A percentile compares a stretch with the other conserved stretches of the same genome.
Evolutionary conservation across 2,113 vertebrate genomes (phyloP).

Genomic region (Cyanoramphus novaezelandiae): DNA sequence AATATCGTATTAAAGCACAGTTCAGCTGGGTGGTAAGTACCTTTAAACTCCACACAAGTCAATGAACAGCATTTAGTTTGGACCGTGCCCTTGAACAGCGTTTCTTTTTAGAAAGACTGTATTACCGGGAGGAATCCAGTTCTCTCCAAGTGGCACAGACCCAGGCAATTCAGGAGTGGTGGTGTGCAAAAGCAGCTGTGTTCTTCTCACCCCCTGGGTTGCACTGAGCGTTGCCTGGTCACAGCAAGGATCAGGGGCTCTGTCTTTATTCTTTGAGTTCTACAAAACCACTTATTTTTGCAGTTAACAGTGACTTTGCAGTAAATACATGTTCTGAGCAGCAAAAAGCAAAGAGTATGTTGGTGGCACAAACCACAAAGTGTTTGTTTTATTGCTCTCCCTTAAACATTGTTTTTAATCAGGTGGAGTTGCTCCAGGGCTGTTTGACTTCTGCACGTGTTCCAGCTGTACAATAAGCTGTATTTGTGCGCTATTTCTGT

Average conservation of each 20-base stretch:
- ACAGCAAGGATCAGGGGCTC: constrained; percentile 16
- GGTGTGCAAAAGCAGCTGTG: constrained; percentile 1
- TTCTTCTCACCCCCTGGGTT: constrained; percentile 5
- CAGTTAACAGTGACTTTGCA: constrained; percentile 25
- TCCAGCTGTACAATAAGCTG: constrained; percentile 33
- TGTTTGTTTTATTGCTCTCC: constrained; percentile 30
- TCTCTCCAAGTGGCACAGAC: neutral
- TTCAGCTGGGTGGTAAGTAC: neutral
- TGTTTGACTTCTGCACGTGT: constrained; percentile 21
- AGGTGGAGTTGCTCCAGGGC: neutral
- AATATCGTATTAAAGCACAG: neutral
- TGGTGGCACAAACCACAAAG: constrained; percentile 51
- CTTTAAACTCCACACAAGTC: neutral
- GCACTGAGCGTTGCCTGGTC: neutral
- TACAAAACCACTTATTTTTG: constrained; percentile 48
- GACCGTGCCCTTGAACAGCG: neutral
- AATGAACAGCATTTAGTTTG: neutral
- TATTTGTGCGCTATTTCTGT: neutral
- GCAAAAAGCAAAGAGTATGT: constrained; percentile 28
- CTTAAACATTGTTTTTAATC: constrained; percentile 62
- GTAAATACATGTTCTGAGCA: constrained; percentile 50
- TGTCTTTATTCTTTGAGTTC: constrained; percentile 19
- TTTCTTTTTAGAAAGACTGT: neutral
- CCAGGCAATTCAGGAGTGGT: neutral
- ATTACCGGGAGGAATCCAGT: neutral